Conservation (phyloP, 2,797 vertebrate genomes). For the Synaphobranchus kaupii region DNA sequence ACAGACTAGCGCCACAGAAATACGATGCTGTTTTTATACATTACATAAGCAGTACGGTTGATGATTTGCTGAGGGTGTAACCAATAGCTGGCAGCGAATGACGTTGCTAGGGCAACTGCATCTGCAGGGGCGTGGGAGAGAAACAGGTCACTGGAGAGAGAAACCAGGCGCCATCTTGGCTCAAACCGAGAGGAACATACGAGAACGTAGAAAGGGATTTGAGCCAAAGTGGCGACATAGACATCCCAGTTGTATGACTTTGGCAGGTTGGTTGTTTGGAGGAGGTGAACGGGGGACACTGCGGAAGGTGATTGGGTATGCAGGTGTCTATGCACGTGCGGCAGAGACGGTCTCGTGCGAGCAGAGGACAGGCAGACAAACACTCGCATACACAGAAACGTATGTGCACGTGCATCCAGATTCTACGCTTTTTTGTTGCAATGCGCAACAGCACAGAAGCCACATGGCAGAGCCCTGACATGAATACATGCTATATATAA, state of each 20-base stretch:
- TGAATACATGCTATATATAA: neutral
- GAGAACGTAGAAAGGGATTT: neutral
- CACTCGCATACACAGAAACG: constrained; percentile 1
- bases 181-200: neutral
- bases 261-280: neutral
- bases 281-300: constrained; percentile 44
- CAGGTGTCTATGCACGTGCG: constrained; percentile 59
- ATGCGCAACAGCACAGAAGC: constrained; percentile 15
- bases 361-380: constrained; percentile 19
- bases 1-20: constrained; percentile 33
- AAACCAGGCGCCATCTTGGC: constrained; percentile 56
- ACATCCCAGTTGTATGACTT: constrained; percentile 42
- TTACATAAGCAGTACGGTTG: constrained; percentile 60
- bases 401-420: constrained; percentile 32
- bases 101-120: constrained; percentile 61
- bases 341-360: constrained; percentile 31
- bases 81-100: constrained; percentile 48
- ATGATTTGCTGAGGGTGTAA: constrained; percentile 42
- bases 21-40: constrained; percentile 52
- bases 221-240: constrained; percentile 50
- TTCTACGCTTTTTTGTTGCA: neutral
- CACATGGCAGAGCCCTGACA: neutral
- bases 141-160: constrained; percentile 27
- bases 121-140: constrained; percentile 51
- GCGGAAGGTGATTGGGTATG: constrained; percentile 55